A percentile compares a stretch with the other conserved stretches of the same genome.
Conservation (phyloP, 1,140 invertebrate species). For the Camponotus pennsylvanicus region DNA sequence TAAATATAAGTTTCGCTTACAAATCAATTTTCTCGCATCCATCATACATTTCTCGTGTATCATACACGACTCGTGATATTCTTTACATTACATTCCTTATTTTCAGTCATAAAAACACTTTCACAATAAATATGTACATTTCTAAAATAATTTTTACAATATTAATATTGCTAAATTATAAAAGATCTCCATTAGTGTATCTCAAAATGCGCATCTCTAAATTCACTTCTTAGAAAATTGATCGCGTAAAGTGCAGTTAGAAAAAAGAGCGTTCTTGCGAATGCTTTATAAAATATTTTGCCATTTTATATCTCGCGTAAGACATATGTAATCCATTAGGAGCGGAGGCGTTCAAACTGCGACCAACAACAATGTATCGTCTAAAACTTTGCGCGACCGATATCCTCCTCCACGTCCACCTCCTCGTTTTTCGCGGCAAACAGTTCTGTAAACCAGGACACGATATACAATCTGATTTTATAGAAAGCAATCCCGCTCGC, state of each 20-base stretch:
- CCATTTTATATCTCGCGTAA: slow-evolving; percentile 30
- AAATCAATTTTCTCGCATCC: too few species aligned
- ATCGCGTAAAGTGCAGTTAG: background rate
- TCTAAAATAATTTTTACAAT: too few species aligned
- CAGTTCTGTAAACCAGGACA: slow-evolving; percentile 33
- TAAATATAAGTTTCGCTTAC: too few species aligned
- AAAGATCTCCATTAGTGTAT: too few species aligned
- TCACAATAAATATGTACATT: too few species aligned
- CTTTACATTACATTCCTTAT: too few species aligned
- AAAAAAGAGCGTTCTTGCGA: slow-evolving; percentile 21
- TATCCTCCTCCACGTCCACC: background rate
- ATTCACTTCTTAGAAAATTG: background rate
- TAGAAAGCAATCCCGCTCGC: slow-evolving; percentile 44
- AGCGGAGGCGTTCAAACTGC: slow-evolving; percentile 43
- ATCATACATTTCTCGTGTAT: too few species aligned
- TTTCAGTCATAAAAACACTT: too few species aligned
- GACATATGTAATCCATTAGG: slow-evolving; percentile 59
- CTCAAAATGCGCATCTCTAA: too few species aligned
- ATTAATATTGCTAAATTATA: too few species aligned
- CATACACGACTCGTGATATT: too few species aligned
- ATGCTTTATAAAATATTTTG: slow-evolving; percentile 44
- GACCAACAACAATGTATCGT: slow-evolving; percentile 44
- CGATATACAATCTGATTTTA: slow-evolving; percentile 45
- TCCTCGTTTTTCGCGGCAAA: slow-evolving; percentile 35
- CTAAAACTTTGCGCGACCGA: slow-evolving; percentile 45